Evolutionary conservation across 1,140 invertebrate species (phyloP).

Genomic region (Danaus melanippus): DNA sequence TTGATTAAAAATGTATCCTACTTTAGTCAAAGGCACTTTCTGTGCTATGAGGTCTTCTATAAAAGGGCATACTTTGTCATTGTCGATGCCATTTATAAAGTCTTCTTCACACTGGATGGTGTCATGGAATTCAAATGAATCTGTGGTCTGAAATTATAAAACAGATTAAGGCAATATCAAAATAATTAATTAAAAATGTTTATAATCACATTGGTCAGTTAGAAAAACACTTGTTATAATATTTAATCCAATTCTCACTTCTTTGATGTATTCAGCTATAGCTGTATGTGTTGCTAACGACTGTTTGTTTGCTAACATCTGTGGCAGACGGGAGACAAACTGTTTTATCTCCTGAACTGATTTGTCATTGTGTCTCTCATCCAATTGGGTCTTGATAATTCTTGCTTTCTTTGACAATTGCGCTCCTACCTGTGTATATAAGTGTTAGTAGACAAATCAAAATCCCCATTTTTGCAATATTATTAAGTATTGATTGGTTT

Average conservation of each 20-base stretch:
- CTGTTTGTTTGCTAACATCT: slow-evolving; percentile 90
- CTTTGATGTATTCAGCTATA: slow-evolving; percentile 77
- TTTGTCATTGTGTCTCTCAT: slow-evolving; percentile 88
- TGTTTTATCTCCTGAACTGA: slow-evolving; percentile 95
- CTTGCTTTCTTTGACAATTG: slow-evolving; percentile 91
- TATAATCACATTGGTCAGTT: not conserved
- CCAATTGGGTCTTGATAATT: slow-evolving; percentile 87
- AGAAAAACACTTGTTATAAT: not conserved
- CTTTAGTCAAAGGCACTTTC: slow-evolving; percentile 84
- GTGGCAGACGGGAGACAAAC: slow-evolving; percentile 91
- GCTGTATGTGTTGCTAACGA: slow-evolving; percentile 82
- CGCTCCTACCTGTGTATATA: slow-evolving; percentile 76
- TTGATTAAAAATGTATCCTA: slow-evolving; percentile 12
- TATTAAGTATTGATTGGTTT: no score
- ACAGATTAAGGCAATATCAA: no score
- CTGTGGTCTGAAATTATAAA: slow-evolving; percentile 69
- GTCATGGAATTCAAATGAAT: slow-evolving; percentile 70
- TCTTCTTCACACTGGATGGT: slow-evolving; percentile 86
- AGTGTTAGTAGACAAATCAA: no score
- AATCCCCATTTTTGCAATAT: no score
- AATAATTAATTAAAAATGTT: no score
- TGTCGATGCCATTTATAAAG: slow-evolving; percentile 91
- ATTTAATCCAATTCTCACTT: slow-evolving; percentile 43
- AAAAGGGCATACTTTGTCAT: slow-evolving; percentile 88
- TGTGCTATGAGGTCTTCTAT: slow-evolving; percentile 94